Base-by-base conservation (phyloP, 2,797 vertebrate genomes). In the Diglossa cyanea region DNA sequence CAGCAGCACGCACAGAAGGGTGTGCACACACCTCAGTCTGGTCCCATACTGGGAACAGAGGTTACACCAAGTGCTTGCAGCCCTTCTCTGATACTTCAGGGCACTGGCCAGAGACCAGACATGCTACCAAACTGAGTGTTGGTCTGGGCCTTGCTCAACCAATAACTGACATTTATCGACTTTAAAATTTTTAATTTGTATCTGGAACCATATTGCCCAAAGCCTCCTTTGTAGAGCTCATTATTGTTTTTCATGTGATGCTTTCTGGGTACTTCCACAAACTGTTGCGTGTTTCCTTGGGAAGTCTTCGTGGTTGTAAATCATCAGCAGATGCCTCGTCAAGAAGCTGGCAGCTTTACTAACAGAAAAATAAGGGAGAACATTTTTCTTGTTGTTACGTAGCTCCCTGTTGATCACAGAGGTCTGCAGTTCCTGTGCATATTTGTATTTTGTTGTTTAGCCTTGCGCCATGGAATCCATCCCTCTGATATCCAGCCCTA, bases 291-390 rank as follows among this genome's bases (percentile, higher is more conserved):
- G 3, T 86, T 83, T 48, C 47, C 57, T 16, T 73, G 86, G 21
- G 50, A 73, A 88, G 24, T 19, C 42, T 71, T 39, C 8, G 6
- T 19, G 19, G 67, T 33, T 62, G 30, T 76, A 95, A 95, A 89
- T 78, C 28, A 74, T 67, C 2, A 5, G 44, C 91, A 94, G 88
- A 80, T 90, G 77, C 65, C 73, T 95, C 40, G 0, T 76, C 55
- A 62, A 71, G 47, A 75, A 95, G 73, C 76, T 85, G 86, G 86
- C 68, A 86, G 54, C n/a, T 81, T 88, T 84, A 33, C 58, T 80
- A n/a, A 30, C 26, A 44, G 8, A 31, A 61, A n/a, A 75, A 53
- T 47, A 45, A 53, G 7, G 57, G 31, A 42, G 17, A 88, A 62
- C 17, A 13, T 81, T 58, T n/a, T 78, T 90, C 76, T 67, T 66